Evolutionary conservation across 2,888 invertebrate genomes (phyloP), one percentile per base, ranked within the genome.

Genomic region (Drosophila macrospina): DNA sequence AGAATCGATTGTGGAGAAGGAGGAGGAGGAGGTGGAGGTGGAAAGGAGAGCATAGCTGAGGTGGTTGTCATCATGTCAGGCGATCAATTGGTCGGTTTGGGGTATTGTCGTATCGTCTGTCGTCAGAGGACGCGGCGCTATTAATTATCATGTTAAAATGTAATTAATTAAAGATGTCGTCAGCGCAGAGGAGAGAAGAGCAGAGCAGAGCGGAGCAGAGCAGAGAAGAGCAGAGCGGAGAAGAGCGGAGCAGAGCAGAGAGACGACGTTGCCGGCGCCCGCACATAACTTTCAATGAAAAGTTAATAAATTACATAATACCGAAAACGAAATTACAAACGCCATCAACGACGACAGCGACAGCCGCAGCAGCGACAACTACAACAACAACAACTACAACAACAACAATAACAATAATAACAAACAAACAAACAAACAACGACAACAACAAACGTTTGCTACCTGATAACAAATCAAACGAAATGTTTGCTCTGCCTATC

Each of bases 241-340:
- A n/a, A n/a, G n/a, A 72, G 28, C 48, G 71, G 64, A 57, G n/a
- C n/a, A n/a, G 10, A 8, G 32, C 5, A 37, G 20, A 30, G 41
- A 41, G 52, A 16, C 77, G 66, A 39, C 69, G 72, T n/a, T 63
- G 69, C 20, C 52, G 64, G 65, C 71, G 74, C 66, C 74, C 67
- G 81, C 84, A 84, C 84, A 85, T 85, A 86, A 86, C 84, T 86
- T 81, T 86, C 84, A 85, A 86, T 86, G 86, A 86, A 85, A 86
- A 84, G 86, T 85, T 85, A 79, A 85, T 85, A 85, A 85, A 85
- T 85, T 86, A 82, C 81, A 74, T 85, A 85, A 86, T 86, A 62
- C 83, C 83, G 78, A 86, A 83, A 83, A 78, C 69, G 86, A 83
- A 83, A 83, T 83, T 83, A 86, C 83, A 86, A 82, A 80, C 83